Evolutionary conservation across 2,797 vertebrate genomes (phyloP), one percentile per base, ranked within the genome.

Genomic region (Sebastes iracundus): DNA sequence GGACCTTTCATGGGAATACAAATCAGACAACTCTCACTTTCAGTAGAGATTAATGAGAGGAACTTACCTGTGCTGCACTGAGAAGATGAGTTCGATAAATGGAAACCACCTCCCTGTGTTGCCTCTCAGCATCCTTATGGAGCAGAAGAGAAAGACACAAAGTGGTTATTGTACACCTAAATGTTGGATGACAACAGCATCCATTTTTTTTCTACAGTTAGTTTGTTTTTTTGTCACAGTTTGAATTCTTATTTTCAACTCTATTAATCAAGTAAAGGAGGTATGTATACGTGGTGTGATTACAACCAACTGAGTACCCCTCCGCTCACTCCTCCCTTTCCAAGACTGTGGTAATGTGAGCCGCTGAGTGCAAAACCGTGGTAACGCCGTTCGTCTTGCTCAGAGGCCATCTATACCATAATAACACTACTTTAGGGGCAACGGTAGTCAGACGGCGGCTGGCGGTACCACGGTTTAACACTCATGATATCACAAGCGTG

Each of bases 51-150:
- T 3, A 20, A 16, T 33, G 22, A 65, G 32, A 52, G 2, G 7
- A 79, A 80, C 83, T 62, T 86, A 96, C 96, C 95, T 97, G 96
- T 14, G 96, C 98, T 20, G 99, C 99, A 79, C 97, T 99, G 35
- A 99, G 98, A 23, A 99, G 98, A 92, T 99, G 99, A 6, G 98
- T 99, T 87, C 98, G 95, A 83, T 99, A 99, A 87, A 99, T 98
- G 7, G 97, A 96, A 64, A 99, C 96, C 72, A 99, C 98, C 91
- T 99, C 98, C 80, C 98, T 96, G 90, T 99, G 99, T 92, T 98
- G 97, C 95, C 95, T 96, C 83, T 99, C 96, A 85, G 98, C 96
- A 80, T 99, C 98, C 99, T 99, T 32, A 33, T 63, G 1, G 55
- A 62, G 83, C 11, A 70, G 67, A 84, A 72, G 1, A 80, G 18